Percentiles rank a stretch among this genome's conserved stretches.
phyloP scores from a whole-genome alignment of 37 sponge, comb jelly and placozoan species.

The Cliona cf. orientalis region DNA sequence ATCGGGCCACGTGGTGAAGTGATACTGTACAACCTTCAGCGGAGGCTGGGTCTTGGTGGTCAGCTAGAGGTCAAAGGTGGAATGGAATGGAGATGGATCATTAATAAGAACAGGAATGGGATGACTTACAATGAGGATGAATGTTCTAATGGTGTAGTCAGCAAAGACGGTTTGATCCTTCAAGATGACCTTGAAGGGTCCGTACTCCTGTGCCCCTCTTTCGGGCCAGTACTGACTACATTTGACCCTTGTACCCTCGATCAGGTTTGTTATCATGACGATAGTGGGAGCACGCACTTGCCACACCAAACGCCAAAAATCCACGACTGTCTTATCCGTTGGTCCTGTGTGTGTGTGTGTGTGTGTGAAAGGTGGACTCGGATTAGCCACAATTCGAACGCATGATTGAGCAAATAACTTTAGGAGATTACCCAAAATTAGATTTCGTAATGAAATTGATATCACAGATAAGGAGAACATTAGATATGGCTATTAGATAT shows the following conservation, averaged over 20 bases:
- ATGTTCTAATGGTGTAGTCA: constrained; percentile 39
- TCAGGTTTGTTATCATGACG: constrained; percentile 73
- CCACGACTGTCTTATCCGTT: constrained; percentile 41
- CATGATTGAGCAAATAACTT: too few species aligned
- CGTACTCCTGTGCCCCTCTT: constrained; percentile 19
- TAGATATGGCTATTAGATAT: too few species aligned
- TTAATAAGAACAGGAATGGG: too few species aligned
- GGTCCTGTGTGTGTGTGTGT: constrained; percentile 41
- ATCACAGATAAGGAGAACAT: too few species aligned
- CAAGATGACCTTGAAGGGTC: constrained; percentile 55
- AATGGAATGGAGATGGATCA: too few species aligned
- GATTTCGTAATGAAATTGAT: too few species aligned
- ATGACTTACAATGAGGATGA: constrained; percentile 37
- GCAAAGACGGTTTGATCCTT: constrained; percentile 5
- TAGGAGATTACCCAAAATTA: too few species aligned
- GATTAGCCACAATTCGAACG: too few species aligned
- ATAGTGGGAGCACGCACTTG: constrained; percentile 35
- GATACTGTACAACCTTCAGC: constrained; percentile 37
- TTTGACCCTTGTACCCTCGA: constrained; percentile 23
- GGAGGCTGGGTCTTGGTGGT: constrained; percentile 20
- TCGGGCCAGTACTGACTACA: constrained; percentile 70
- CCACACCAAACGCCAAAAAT: constrained; percentile 79
- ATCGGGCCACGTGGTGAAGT: constrained; percentile 59
- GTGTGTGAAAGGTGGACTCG: not conserved
- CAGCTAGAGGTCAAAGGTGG: not conserved